Conservation (phyloP, 2,113 vertebrate genomes). For the Lanius ludovicianus region DNA sequence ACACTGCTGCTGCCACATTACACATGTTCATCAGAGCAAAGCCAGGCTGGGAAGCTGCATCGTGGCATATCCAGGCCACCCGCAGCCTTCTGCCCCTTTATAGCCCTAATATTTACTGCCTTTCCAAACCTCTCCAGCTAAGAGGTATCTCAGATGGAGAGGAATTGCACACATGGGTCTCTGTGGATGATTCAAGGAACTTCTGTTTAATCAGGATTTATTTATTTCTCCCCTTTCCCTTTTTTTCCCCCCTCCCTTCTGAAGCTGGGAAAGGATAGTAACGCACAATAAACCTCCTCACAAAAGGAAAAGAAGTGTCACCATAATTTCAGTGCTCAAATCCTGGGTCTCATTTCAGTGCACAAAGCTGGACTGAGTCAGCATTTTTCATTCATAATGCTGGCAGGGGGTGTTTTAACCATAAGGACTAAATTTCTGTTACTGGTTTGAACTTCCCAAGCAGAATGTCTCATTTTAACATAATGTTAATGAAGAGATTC, state of each 20-base stretch:
- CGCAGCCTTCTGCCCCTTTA: background rate
- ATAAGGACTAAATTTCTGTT: background rate
- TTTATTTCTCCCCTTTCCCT: background rate
- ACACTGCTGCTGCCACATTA: background rate
- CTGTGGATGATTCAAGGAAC: background rate
- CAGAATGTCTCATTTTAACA: background rate
- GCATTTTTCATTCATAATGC: background rate
- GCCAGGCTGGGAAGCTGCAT: background rate
- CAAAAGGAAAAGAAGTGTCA: background rate
- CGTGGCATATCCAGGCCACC: background rate
- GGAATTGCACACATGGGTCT: background rate
- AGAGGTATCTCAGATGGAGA: background rate
- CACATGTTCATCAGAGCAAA: rapidly evolving
- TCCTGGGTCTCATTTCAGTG: background rate
- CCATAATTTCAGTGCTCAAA: background rate
- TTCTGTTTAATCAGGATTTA: background rate
- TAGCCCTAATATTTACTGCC: background rate
- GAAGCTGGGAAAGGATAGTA: background rate
- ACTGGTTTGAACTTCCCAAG: background rate
- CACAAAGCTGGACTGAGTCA: background rate
- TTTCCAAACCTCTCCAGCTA: background rate
- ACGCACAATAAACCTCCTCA: background rate
- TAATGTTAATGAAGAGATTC: background rate
- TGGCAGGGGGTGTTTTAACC: background rate
- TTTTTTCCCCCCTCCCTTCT: background rate